A percentile compares a stretch with the other conserved stretches of the same genome.
These are phyloP conservation scores for Emys orbicularis DNA, from an alignment of 2,797 vertebrate genomes.

Conservation along the genomic window DNA sequence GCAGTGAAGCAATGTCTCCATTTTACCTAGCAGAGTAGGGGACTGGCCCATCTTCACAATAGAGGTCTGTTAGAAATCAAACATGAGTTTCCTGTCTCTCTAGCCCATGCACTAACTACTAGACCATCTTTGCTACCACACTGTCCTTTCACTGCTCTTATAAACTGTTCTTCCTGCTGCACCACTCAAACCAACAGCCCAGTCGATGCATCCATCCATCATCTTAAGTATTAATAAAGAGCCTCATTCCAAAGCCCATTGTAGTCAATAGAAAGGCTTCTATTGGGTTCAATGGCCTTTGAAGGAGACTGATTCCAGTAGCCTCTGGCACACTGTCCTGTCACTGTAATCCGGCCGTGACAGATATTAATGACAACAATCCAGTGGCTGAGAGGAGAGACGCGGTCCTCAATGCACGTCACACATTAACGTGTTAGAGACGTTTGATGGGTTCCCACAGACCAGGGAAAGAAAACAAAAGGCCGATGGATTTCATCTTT, in stretches of 20 bases:
- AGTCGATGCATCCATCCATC: not conserved
- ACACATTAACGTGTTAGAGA: not conserved
- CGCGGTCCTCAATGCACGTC: not conserved
- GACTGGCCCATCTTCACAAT: no score
- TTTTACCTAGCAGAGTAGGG: not conserved
- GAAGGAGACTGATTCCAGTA: not conserved
- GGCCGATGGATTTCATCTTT: not conserved
- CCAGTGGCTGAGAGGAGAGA: rapidly evolving
- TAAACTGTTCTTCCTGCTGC: not conserved
- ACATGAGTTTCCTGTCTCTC: not conserved
- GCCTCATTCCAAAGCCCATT: not conserved
- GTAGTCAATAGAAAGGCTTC: not conserved
- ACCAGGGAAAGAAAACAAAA: not conserved
- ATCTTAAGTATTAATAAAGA: not conserved
- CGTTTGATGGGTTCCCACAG: not conserved
- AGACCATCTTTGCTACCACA: not conserved
- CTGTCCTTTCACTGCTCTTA: not conserved
- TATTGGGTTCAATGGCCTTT: not conserved
- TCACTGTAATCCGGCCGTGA: not conserved
- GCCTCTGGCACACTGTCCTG: not conserved
- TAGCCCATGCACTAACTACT: not conserved
- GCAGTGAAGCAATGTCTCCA: not conserved
- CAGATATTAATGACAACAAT: rapidly evolving
- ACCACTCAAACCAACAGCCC: not conserved
- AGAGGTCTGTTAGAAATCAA: not conserved